Conservation (phyloP, 2,113 vertebrate genomes). For the Gopherus flavomarginatus region DNA sequence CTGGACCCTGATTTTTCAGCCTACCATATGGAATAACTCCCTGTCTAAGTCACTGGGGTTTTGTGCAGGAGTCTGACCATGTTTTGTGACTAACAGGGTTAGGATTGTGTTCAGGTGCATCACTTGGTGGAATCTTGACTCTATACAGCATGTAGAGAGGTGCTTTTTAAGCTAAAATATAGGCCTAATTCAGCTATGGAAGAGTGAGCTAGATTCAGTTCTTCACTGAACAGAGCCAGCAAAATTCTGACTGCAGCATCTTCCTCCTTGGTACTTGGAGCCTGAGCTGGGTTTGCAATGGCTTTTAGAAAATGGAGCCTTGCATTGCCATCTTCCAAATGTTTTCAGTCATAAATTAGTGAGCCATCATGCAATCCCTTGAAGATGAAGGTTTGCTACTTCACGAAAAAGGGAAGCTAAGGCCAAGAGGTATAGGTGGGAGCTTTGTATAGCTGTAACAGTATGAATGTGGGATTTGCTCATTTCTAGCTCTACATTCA, state of each 20-base stretch:
- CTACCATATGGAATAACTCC: not conserved
- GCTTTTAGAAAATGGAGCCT: not conserved
- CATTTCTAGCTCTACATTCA: not conserved
- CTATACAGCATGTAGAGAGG: not conserved
- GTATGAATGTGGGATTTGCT: not conserved
- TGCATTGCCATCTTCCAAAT: not conserved
- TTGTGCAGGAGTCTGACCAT: not conserved
- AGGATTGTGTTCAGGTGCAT: not conserved
- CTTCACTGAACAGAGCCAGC: not conserved
- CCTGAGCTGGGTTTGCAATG: not conserved
- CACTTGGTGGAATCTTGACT: not conserved
- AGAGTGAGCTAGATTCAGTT: not conserved
- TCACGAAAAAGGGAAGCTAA: not conserved
- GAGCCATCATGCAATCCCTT: not conserved
- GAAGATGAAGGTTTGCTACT: not conserved
- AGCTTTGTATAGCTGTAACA: not conserved
- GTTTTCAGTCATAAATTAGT: not conserved
- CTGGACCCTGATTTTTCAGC: not conserved
- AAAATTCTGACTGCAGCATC: not conserved
- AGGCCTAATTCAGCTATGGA: not conserved
- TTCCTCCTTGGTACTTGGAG: not conserved
- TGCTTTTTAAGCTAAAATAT: not conserved
- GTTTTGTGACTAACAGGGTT: not conserved
- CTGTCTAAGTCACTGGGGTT: not conserved
- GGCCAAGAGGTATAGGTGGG: not conserved